Evolutionary conservation across 2,797 vertebrate species (phyloP).

Genomic region (Coregonus suidteri): DNA sequence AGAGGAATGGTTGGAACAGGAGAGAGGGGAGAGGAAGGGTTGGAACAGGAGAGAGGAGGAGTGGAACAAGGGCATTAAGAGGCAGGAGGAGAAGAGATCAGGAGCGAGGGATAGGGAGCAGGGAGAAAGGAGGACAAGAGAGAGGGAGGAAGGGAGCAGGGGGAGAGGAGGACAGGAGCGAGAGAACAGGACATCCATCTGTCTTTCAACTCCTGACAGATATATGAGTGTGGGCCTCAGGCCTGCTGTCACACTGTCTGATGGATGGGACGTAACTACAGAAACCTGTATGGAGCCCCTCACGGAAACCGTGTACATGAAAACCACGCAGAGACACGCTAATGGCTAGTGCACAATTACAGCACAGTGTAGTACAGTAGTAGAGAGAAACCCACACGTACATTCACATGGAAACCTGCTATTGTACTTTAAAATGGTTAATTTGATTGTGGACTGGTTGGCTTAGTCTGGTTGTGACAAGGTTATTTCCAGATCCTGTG

Average conservation of each 20-base stretch:
- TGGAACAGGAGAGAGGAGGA: too few relatives aligned
- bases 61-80: too few relatives aligned
- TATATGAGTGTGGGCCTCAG: constrained; percentile 26
- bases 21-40: too few relatives aligned
- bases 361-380: too few relatives aligned
- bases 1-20: too few relatives aligned
- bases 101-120: background rate
- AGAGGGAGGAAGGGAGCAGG: background rate
- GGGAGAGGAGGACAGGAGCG: background rate
- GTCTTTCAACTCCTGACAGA: constrained; percentile 32
- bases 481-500: background rate
- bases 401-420: too few relatives aligned
- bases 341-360: constrained; percentile 4
- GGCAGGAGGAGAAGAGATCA: too few relatives aligned
- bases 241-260: constrained; percentile 40
- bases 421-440: too few relatives aligned
- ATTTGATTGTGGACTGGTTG: too few relatives aligned
- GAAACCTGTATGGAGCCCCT: constrained; percentile 22
- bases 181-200: background rate
- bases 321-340: background rate
- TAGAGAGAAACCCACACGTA: too few relatives aligned
- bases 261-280: constrained; percentile 32
- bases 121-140: background rate
- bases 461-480: too few relatives aligned
- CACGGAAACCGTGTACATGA: too few relatives aligned